Percentiles rank a stretch among this genome's conserved stretches.
These are phyloP conservation scores for Phortica variegata DNA, from an alignment of 1,140 invertebrate species.

Conservation along the genomic window DNA sequence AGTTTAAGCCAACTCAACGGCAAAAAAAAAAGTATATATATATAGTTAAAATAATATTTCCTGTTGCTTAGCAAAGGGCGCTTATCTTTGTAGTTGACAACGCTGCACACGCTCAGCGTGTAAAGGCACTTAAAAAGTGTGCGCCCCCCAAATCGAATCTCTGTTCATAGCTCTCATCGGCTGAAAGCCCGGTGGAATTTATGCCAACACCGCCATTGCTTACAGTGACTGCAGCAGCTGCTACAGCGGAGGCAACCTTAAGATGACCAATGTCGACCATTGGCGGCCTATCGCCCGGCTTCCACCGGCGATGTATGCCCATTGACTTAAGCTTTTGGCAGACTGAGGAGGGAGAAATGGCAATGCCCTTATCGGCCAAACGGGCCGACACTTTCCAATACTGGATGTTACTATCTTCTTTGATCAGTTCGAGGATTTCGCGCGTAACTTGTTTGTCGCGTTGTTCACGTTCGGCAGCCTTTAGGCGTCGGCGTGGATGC, in stretches of 20 bases:
- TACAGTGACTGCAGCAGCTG: slow-evolving; percentile 23
- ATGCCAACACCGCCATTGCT: slow-evolving; percentile 16
- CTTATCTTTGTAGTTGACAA: no score
- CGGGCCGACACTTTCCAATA: slow-evolving; percentile 55
- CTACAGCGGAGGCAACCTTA: slow-evolving; percentile 34
- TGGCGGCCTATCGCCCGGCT: slow-evolving; percentile 51
- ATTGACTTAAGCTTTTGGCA: slow-evolving; percentile 54
- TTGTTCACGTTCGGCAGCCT: slow-evolving; percentile 45
- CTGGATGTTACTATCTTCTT: slow-evolving; percentile 53
- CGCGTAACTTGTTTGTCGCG: slow-evolving; percentile 54
- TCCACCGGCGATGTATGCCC: slow-evolving; percentile 53
- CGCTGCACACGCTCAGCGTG: slow-evolving; percentile 37
- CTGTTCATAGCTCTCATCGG: slow-evolving; percentile 41
- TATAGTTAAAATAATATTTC: no score
- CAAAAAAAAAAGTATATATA: no score
- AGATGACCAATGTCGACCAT: slow-evolving; percentile 47
- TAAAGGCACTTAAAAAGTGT: slow-evolving; percentile 55
- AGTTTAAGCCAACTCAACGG: no score
- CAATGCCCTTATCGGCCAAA: slow-evolving; percentile 49
- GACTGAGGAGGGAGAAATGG: slow-evolving; percentile 53
- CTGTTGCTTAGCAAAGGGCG: no score
- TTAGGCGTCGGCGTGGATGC: slow-evolving; percentile 44
- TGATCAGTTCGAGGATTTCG: slow-evolving; percentile 53
- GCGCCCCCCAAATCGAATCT: slow-evolving; percentile 52
- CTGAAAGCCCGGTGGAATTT: slow-evolving; percentile 8